Evolutionary conservation across 1,140 invertebrate genomes (phyloP).

Genomic region (Bombus confusus): DNA sequence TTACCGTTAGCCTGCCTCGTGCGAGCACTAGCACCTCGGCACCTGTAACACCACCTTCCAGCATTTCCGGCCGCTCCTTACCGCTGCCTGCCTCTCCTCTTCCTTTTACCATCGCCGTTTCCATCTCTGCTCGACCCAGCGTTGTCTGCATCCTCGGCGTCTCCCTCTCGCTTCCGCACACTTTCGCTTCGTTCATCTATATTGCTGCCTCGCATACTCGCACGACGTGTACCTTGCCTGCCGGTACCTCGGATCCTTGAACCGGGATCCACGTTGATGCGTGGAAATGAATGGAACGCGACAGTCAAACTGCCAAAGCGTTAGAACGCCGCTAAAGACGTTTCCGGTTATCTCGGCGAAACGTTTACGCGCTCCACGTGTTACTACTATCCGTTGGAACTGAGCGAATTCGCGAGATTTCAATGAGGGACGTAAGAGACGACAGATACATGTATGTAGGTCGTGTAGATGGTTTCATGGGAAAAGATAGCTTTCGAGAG

Average conservation of each 20-base stretch:
- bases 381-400: not conserved
- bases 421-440: not conserved
- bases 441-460: not conserved
- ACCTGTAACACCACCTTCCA: constrained; percentile 60
- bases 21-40: constrained; percentile 61
- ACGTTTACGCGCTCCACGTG: not conserved
- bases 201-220: too few species aligned
- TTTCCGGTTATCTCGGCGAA: not conserved
- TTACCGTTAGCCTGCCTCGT: constrained; percentile 58
- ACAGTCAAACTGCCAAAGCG: not conserved
- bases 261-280: not conserved
- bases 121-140: constrained; percentile 16
- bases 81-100: not conserved
- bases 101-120: constrained; percentile 12
- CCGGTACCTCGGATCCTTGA: not conserved
- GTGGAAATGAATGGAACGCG: constrained; percentile 6
- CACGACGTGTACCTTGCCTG: too few species aligned
- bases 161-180: not conserved
- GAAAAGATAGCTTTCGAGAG: not conserved
- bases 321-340: too few species aligned
- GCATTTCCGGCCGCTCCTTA: constrained; percentile 23
- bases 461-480: not conserved
- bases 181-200: too few species aligned
- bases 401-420: not conserved
- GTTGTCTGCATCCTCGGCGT: not conserved